Evolutionary conservation across 1,140 invertebrate genomes (phyloP).

Genomic region (Drosophila serrata): DNA sequence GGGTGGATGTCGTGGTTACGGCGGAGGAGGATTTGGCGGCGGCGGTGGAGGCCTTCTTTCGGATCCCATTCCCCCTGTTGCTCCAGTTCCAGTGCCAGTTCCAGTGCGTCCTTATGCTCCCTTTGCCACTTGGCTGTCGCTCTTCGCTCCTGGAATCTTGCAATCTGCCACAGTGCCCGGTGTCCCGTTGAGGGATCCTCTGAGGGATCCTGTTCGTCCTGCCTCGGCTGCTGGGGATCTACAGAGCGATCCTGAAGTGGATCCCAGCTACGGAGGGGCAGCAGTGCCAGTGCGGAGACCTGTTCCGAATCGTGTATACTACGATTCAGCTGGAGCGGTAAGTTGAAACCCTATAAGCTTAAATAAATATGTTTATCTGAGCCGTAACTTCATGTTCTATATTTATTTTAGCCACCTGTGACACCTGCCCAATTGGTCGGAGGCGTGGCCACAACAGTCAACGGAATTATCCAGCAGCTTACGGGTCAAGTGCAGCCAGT

Average conservation of each 20-base stretch:
- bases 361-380: neutral
- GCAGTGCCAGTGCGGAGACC: slow-evolving; percentile 63
- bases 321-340: slow-evolving; percentile 79
- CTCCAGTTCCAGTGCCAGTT: slow-evolving; percentile 53
- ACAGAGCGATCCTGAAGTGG: slow-evolving; percentile 77
- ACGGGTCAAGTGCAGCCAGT: slow-evolving; percentile 82
- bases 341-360: slow-evolving; percentile 39
- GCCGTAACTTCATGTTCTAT: neutral
- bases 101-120: slow-evolving; percentile 71
- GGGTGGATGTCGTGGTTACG: slow-evolving; percentile 58
- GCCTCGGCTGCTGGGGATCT: slow-evolving; percentile 32
- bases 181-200: slow-evolving; percentile 34
- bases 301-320: slow-evolving; percentile 77
- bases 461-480: slow-evolving; percentile 80
- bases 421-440: slow-evolving; percentile 77
- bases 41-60: slow-evolving; percentile 68
- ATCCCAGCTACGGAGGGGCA: slow-evolving; percentile 63
- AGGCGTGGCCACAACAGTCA: slow-evolving; percentile 75
- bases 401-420: slow-evolving; percentile 58
- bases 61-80: slow-evolving; percentile 57
- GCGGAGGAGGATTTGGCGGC: slow-evolving; percentile 45
- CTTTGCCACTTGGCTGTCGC: slow-evolving; percentile 69
- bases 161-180: slow-evolving; percentile 61
- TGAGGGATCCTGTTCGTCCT: slow-evolving; percentile 49
- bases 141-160: slow-evolving; percentile 77